These are phyloP conservation scores for Zoanthus sociatus DNA, from an alignment of 92 coral and sea anemone genomes.

Conservation along the genomic window DNA sequence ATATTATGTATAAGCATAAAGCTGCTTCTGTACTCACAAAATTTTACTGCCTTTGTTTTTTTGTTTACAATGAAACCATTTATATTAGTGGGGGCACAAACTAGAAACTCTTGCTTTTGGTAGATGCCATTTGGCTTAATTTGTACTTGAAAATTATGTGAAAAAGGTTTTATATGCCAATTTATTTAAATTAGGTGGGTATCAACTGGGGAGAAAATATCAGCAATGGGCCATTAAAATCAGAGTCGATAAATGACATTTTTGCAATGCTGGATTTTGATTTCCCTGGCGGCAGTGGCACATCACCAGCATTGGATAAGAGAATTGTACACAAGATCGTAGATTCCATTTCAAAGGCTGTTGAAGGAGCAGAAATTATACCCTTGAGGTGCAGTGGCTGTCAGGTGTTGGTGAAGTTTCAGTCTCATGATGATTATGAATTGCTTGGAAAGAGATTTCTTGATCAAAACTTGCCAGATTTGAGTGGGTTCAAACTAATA, in stretches of 20 bases:
- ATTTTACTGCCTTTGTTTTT: no score
- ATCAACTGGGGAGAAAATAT: conserved; percentile 74
- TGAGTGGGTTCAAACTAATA: conserved; percentile 68
- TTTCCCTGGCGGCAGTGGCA: not conserved
- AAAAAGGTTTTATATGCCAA: not conserved
- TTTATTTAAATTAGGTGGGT: conserved; percentile 55
- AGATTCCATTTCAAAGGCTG: conserved; percentile 54
- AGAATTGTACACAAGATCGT: conserved; percentile 52
- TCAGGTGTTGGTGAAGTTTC: conserved; percentile 70
- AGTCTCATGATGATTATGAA: conserved; percentile 56
- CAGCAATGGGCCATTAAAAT: conserved; percentile 45
- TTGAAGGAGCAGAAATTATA: conserved; percentile 59
- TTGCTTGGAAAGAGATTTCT: conserved; percentile 75
- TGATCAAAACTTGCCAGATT: conserved; percentile 62
- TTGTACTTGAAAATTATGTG: not conserved
- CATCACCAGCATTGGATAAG: conserved; percentile 45
- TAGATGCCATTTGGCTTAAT: no score
- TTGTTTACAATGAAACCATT: no score
- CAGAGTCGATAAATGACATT: conserved; percentile 47
- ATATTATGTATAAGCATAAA: no score
- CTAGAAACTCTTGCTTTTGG: no score
- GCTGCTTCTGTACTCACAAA: no score
- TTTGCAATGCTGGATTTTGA: conserved; percentile 72
- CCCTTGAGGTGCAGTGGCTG: conserved; percentile 62
- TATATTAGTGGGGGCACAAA: no score